Evolutionary conservation across 2,797 vertebrate genomes (phyloP).

Genomic region (Gallinago nigripennis): DNA sequence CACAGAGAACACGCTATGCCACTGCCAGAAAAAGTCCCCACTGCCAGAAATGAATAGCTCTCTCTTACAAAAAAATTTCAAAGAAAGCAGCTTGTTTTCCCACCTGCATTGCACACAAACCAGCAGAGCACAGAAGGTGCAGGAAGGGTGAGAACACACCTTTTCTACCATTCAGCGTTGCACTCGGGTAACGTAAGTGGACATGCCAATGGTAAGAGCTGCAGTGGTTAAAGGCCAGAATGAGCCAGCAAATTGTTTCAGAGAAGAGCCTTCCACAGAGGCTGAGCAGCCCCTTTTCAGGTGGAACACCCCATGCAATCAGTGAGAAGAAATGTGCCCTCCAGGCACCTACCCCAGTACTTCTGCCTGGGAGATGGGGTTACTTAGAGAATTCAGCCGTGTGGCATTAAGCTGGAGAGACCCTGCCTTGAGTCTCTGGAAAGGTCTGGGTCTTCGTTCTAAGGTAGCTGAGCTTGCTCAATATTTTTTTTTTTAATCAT

Average conservation of each 20-base stretch:
- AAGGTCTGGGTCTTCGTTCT: neutral
- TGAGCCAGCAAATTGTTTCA: neutral
- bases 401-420: neutral
- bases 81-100: neutral
- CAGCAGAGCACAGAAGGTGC: neutral
- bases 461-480: neutral
- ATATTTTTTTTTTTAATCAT: neutral
- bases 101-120: neutral
- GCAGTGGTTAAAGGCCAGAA: neutral
- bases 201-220: neutral
- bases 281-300: neutral
- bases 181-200: neutral
- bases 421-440: neutral
- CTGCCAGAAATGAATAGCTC: neutral
- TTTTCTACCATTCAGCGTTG: neutral
- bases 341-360: neutral
- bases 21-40: neutral
- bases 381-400: neutral
- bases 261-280: neutral
- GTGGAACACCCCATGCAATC: neutral
- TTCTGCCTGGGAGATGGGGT: neutral
- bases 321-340: neutral
- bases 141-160: neutral
- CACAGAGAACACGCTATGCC: neutral
- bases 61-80: neutral